Evolutionary conservation across 2,888 invertebrate genomes (phyloP).

Genomic region (Ephialtes manifestator): DNA sequence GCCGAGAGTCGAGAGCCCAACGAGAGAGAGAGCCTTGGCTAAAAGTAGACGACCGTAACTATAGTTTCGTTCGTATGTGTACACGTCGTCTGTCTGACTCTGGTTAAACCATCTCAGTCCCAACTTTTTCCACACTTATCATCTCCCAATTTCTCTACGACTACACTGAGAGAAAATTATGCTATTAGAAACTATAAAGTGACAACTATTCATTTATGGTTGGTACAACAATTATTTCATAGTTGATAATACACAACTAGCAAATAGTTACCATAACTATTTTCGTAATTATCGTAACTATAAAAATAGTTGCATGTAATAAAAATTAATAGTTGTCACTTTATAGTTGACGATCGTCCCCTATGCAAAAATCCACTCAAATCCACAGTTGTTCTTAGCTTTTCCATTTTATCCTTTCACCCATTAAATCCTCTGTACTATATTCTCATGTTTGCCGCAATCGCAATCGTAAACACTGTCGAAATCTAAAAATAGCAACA

Average conservation of each 20-base stretch:
- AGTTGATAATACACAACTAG: too few species aligned
- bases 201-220: too few species aligned
- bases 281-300: too few species aligned
- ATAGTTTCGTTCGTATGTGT: slow-evolving; percentile 34
- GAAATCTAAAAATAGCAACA: slow-evolving; percentile 34
- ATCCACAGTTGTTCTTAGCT: slow-evolving; percentile 34
- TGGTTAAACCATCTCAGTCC: slow-evolving; percentile 30
- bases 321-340: too few species aligned
- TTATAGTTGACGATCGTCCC: too few species aligned
- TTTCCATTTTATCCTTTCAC: background rate
- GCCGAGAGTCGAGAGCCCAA: slow-evolving; percentile 54
- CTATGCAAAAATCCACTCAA: slow-evolving; percentile 16
- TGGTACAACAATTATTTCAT: too few species aligned
- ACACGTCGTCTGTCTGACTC: slow-evolving; percentile 27
- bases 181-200: too few species aligned
- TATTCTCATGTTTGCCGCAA: slow-evolving; percentile 6
- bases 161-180: too few species aligned
- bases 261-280: too few species aligned
- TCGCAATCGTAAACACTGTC: background rate
- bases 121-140: slow-evolving; percentile 59
- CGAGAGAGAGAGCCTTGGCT: slow-evolving; percentile 80
- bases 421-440: slow-evolving; percentile 1
- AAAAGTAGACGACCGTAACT: slow-evolving; percentile 82
- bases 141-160: slow-evolving; percentile 42
- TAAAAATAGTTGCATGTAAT: too few species aligned